Percentiles rank a stretch among this genome's conserved stretches.
phyloP scores from a whole-genome alignment of 2,888 invertebrate species.

The Mylabris sibirica region DNA sequence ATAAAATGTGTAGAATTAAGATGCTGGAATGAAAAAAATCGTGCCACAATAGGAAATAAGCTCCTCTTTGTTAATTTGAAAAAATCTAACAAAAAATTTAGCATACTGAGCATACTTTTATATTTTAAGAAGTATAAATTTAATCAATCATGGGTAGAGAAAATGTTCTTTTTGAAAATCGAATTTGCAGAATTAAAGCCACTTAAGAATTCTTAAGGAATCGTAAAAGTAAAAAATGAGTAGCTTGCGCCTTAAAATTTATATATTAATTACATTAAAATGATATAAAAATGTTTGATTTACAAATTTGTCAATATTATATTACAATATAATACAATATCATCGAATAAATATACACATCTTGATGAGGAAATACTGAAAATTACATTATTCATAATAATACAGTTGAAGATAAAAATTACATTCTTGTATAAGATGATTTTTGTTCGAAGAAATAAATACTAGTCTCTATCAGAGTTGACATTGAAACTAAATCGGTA shows the following conservation, averaged over 20 bases:
- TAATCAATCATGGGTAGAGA: too few species aligned
- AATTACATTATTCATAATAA: conserved; percentile 6
- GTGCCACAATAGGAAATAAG: too few species aligned
- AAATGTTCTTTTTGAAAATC: too few species aligned
- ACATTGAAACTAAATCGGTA: conserved; percentile 2
- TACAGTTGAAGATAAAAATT: not conserved
- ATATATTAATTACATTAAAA: not conserved
- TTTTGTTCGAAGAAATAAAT: not conserved
- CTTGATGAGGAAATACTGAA: conserved; percentile 22
- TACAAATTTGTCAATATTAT: conserved; percentile 36
- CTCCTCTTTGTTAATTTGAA: too few species aligned
- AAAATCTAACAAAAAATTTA: too few species aligned
- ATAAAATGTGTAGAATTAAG: too few species aligned
- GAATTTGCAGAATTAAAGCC: too few species aligned
- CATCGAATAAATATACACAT: conserved; percentile 32
- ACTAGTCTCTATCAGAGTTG: not conserved
- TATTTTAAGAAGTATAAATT: too few species aligned
- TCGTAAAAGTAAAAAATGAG: not conserved
- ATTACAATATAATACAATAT: conserved; percentile 38
- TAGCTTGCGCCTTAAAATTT: not conserved
- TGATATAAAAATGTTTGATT: conserved; percentile 33
- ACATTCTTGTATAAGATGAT: not conserved
- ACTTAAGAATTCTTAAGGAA: not conserved
- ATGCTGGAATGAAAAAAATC: too few species aligned
- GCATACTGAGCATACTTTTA: too few species aligned